Evolutionary conservation across 2,888 invertebrate species (phyloP), one percentile per base, ranked within the genome.

Genomic region (Phoenoteleia sp.): DNA sequence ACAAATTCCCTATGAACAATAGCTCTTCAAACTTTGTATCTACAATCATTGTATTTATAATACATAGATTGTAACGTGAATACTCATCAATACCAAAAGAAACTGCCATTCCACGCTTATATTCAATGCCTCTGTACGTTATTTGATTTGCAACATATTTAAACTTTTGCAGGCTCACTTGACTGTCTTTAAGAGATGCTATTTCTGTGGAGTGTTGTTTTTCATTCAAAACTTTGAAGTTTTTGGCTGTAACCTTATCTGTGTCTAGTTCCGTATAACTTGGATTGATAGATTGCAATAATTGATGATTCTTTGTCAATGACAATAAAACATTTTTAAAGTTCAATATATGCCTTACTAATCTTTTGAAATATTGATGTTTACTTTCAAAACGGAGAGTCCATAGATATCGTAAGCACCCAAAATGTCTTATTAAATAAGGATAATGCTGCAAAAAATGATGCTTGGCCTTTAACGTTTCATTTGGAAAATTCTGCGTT

Each of bases 381-480:
- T 87, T 87, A 25, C 85, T 86, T 71, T 90, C 89, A 72, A 87
- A 89, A n/a, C 86, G 19, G 0, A 87, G 33, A 0, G 84, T 86
- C 80, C 84, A 88, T 0, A 85, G 15, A 29, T 86, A 76, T 60
- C 81, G 81, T 3, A 88, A 23, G 11, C 77, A 81, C 0, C 87
- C 87, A 64, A 84, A 87, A 23, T 75, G 11, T n/a, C 60, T 6
- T 13, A 88, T 87, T 7, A 87, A 33, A 39, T 83, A 66, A 0
- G 83, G 75, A 47, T 87, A 87, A 66, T 87, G 87, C 4, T 33
- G 11, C 0, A 87, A 9, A 72, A 79, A 89, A 39, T 88, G 81
- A 49, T 89, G 87, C 25, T 88, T 88, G 2, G 86, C 85, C 58
- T 75, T 79, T n/a, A 88, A 72, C 25, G 19, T 25, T 7, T 82